These are phyloP conservation scores for Eupithecia centaureata DNA, from an alignment of 2,888 invertebrate species.

Conservation along the genomic window DNA sequence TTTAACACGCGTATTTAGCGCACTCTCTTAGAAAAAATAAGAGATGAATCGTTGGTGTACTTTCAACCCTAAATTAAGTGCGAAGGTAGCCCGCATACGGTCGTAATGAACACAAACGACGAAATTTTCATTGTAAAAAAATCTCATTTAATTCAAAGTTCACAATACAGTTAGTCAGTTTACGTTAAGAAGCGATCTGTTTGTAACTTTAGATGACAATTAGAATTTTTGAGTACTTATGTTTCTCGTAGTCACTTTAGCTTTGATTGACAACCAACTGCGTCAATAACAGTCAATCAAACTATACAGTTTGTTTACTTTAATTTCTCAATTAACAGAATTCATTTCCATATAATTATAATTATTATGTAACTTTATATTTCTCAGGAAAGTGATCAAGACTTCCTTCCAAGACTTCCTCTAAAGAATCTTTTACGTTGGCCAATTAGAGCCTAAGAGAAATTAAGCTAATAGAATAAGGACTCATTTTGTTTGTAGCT, in stretches of 20 bases:
- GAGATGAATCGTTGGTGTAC: no score
- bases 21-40: no score
- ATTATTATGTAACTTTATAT: no score
- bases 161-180: neutral
- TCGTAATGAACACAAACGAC: no score
- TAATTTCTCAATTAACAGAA: neutral
- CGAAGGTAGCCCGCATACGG: no score
- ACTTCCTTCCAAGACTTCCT: no score
- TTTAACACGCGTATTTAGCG: no score
- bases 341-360: neutral
- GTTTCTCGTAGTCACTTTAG: neutral
- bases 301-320: no score
- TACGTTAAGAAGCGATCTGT: neutral
- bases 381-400: neutral
- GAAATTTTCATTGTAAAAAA: no score
- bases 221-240: neutral
- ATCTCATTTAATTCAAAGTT: neutral
- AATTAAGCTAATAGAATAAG: constrained; percentile 3
- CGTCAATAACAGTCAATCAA: neutral
- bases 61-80: no score
- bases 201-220: neutral
- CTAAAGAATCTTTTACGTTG: neutral
- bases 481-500: neutral
- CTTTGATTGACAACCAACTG: neutral
- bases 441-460: constrained; percentile 3